Evolutionary conservation across 1,140 invertebrate genomes (phyloP).

Genomic region (Archivesica marissinica): DNA sequence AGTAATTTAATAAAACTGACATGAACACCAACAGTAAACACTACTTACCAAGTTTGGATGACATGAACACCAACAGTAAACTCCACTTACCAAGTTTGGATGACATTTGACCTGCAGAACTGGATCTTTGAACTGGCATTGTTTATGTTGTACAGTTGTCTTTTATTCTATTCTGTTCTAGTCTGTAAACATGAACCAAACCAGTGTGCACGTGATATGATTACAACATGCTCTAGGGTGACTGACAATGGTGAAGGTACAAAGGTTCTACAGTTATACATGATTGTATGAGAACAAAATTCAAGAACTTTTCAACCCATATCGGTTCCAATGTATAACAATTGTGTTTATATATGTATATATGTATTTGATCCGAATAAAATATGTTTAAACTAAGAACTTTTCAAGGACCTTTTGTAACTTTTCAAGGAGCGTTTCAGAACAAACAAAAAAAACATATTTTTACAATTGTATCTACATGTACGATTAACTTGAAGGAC

Average conservation of each 20-base stretch:
- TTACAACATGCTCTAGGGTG: not conserved
- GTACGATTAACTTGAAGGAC: no score
- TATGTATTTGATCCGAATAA: no score
- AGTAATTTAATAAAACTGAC: no score
- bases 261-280: not conserved
- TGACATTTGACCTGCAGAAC: conserved; percentile 59
- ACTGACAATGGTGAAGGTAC: no score
- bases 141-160: conserved; percentile 33
- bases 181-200: conserved; percentile 51
- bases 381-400: no score
- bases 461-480: no score
- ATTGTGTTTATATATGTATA: no score
- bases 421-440: not conserved
- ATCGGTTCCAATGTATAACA: no score
- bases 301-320: no score
- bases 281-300: not conserved
- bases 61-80: no score
- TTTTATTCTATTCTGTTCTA: conserved; percentile 40
- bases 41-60: no score
- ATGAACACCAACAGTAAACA: no score
- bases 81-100: conserved; percentile 62
- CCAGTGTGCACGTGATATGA: conserved; percentile 11
- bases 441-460: not conserved
- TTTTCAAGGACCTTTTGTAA: not conserved
- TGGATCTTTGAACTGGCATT: conserved; percentile 40